Evolutionary conservation across 2,888 invertebrate species (phyloP).

Genomic region (Drosophila cognata): DNA sequence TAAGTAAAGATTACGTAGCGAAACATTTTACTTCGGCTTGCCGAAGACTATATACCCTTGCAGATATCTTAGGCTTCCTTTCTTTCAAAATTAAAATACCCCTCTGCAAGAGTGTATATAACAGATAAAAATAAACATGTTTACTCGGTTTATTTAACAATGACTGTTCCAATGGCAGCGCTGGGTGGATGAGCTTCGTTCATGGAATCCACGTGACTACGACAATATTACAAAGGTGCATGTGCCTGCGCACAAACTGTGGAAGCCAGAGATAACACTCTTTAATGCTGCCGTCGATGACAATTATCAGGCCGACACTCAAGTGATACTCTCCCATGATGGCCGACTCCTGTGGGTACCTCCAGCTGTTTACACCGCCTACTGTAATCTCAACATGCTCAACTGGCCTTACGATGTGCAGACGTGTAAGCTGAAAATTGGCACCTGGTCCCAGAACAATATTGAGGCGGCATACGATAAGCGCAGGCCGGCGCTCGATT

Average conservation of each 20-base stretch:
- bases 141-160: not conserved
- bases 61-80: not conserved
- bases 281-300: constrained; percentile 89
- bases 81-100: not conserved
- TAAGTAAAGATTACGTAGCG: constrained; percentile 78
- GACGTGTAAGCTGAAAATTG: constrained; percentile 88
- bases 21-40: not conserved
- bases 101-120: not conserved
- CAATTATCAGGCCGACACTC: constrained; percentile 84
- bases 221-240: constrained; percentile 88
- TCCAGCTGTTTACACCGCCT: constrained; percentile 88
- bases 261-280: constrained; percentile 90
- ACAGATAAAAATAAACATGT: not conserved
- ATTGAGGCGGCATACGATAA: constrained; percentile 84
- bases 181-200: constrained; percentile 91
- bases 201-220: constrained; percentile 89
- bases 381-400: constrained; percentile 88
- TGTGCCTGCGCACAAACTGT: constrained; percentile 90
- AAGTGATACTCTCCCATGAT: constrained; percentile 50
- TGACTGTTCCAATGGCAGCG: constrained; percentile 85
- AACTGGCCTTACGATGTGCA: constrained; percentile 92
- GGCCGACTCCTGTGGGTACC: constrained; percentile 88
- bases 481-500: constrained; percentile 85
- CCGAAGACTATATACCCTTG: not conserved
- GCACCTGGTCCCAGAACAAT: constrained; percentile 89